These are phyloP conservation scores for Drosophila carrolli DNA, from an alignment of 1,140 invertebrate genomes.

Conservation along the genomic window DNA sequence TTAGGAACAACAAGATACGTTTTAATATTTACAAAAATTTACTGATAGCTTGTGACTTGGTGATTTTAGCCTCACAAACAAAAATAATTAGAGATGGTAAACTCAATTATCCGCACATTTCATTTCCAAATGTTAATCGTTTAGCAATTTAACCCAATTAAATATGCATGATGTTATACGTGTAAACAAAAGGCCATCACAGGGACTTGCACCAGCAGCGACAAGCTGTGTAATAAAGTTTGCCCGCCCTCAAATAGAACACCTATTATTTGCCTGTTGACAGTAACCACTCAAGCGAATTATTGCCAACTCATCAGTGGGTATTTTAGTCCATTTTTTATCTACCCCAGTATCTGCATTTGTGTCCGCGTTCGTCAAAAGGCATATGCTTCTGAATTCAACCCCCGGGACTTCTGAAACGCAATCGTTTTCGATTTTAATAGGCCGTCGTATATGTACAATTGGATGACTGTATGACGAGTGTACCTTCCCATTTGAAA, in stretches of 20 bases:
- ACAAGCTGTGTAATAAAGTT: slow-evolving; percentile 55
- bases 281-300: slow-evolving; percentile 80
- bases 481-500: slow-evolving; percentile 42
- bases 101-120: slow-evolving; percentile 79
- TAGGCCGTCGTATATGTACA: slow-evolving; percentile 25
- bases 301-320: slow-evolving; percentile 82
- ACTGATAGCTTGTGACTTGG: not conserved
- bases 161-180: slow-evolving; percentile 73
- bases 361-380: slow-evolving; percentile 49
- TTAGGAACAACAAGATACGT: too few species aligned
- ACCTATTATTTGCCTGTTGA: slow-evolving; percentile 82
- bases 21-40: too few species aligned
- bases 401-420: slow-evolving; percentile 35
- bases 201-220: slow-evolving; percentile 18
- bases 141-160: slow-evolving; percentile 82
- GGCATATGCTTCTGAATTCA: slow-evolving; percentile 67
- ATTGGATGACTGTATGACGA: slow-evolving; percentile 31
- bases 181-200: slow-evolving; percentile 78
- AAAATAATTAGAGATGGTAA: slow-evolving; percentile 77
- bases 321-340: slow-evolving; percentile 69
- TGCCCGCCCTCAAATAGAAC: slow-evolving; percentile 62
- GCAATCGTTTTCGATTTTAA: slow-evolving; percentile 64
- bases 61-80: slow-evolving; percentile 13
- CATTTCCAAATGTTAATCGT: slow-evolving; percentile 78
- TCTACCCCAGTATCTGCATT: slow-evolving; percentile 48